A percentile compares a stretch with the other conserved stretches of the same genome.
These are phyloP conservation scores for Myotis yumanensis DNA, from an alignment of 2,113 vertebrate species.

Conservation along the genomic window DNA sequence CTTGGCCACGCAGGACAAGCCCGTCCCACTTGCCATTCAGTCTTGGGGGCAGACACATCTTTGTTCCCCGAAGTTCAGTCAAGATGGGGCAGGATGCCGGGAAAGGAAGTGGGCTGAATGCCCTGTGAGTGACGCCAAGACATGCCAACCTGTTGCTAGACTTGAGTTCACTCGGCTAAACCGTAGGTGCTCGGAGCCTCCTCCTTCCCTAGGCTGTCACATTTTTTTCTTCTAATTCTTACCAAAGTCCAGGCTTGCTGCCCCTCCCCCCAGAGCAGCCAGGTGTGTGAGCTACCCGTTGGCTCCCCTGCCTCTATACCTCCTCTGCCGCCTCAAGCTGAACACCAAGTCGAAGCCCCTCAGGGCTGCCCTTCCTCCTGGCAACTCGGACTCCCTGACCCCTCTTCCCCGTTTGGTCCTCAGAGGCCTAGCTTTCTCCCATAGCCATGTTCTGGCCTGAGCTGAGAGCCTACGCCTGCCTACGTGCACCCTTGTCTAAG, in stretches of 20 bases:
- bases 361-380: neutral
- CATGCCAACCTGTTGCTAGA: neutral
- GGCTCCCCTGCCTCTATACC: neutral
- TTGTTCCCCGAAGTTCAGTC: neutral
- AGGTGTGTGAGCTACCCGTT: neutral
- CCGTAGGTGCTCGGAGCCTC: neutral
- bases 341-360: neutral
- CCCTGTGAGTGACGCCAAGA: neutral
- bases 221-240: neutral
- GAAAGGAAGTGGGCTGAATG: neutral
- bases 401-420: neutral
- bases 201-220: neutral
- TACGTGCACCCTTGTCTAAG: neutral
- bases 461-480: neutral
- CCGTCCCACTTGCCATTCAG: neutral
- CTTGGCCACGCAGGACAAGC: neutral
- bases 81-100: neutral
- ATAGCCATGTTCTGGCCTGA: conserved; percentile 1
- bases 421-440: neutral
- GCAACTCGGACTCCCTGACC: neutral
- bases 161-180: neutral
- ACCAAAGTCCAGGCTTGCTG: neutral
- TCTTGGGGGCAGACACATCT: neutral
- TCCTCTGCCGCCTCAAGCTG: neutral
- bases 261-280: neutral